phyloP scores from a whole-genome alignment of 2,797 vertebrate genomes.

The Fistularia commersonii region DNA sequence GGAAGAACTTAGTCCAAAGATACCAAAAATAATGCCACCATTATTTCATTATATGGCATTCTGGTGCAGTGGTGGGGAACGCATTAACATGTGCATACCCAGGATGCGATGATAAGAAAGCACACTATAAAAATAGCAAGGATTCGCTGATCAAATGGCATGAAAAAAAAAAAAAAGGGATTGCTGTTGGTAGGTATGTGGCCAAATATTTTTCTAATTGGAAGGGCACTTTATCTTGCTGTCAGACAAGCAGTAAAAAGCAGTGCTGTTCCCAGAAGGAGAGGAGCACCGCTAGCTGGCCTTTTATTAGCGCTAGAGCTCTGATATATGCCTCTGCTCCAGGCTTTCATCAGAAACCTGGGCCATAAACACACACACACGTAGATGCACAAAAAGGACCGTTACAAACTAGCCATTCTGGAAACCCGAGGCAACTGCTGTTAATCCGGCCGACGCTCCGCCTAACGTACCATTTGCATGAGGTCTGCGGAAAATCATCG shows the following conservation, averaged over 20 bases:
- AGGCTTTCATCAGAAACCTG: constrained; percentile 77
- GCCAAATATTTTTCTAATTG: constrained; percentile 86
- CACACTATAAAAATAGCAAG: constrained; percentile 59
- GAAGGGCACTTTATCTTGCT: constrained; percentile 83
- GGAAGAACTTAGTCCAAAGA: constrained; percentile 42
- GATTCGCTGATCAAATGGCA: constrained; percentile 67
- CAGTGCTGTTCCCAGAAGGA: constrained; percentile 75
- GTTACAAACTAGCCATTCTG: constrained; percentile 40
- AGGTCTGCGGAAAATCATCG: constrained; percentile 34
- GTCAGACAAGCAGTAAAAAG: constrained; percentile 81
- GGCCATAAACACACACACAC: constrained; percentile 52
- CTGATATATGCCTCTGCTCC: constrained; percentile 77
- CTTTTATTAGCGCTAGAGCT: constrained; percentile 78
- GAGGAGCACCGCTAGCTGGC: constrained; percentile 74
- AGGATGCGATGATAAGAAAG: constrained; percentile 53
- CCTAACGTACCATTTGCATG: constrained; percentile 43
- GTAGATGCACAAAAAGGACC: constrained; percentile 39
- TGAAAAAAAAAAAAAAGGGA: constrained; percentile 65
- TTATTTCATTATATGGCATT: constrained; percentile 57
- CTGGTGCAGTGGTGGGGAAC: constrained; percentile 33
- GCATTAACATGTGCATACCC: constrained; percentile 54
- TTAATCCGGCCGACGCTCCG: constrained; percentile 35
- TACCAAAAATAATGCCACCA: constrained; percentile 46
- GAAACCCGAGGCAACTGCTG: constrained; percentile 37
- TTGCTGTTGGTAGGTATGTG: constrained; percentile 73